Evolutionary conservation across 1,140 invertebrate genomes (phyloP).

Genomic region (Drosophila truncata): DNA sequence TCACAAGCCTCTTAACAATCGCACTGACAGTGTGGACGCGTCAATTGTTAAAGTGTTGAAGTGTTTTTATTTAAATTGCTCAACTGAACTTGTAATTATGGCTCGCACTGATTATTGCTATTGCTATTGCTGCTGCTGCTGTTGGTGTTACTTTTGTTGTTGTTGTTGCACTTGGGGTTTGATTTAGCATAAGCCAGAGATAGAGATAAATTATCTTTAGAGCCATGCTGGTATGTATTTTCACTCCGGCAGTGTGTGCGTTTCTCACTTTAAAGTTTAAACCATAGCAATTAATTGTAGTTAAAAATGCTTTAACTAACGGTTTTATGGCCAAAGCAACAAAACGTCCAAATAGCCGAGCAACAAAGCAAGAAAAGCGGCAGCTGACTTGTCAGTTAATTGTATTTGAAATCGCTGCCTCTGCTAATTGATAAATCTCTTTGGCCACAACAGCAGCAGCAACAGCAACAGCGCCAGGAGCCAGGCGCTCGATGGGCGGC

Average conservation of each 20-base stretch:
- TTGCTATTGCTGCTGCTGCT: conserved; percentile 31
- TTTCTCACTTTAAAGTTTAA: conserved; percentile 52
- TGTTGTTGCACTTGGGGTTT: conserved; percentile 7
- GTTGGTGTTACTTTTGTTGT: conserved; percentile 48
- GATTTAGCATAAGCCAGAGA: conserved; percentile 19
- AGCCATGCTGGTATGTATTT: conserved; percentile 53
- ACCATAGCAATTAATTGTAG: conserved; percentile 76
- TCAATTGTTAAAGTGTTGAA: conserved; percentile 80
- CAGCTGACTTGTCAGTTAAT: conserved; percentile 68
- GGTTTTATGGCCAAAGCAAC: conserved; percentile 67
- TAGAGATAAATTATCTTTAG: conserved; percentile 52
- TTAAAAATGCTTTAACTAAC: conserved; percentile 74
- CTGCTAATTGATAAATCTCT: conserved; percentile 76
- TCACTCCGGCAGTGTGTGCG: conserved; percentile 27
- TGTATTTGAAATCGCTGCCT: conserved; percentile 75
- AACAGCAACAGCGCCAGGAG: conserved; percentile 6
- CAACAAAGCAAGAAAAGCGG: conserved; percentile 37
- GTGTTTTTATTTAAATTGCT: conserved; percentile 82
- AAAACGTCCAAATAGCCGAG: not conserved
- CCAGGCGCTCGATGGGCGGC: conserved; percentile 36
- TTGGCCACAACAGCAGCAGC: conserved; percentile 12
- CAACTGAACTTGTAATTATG: conserved; percentile 82
- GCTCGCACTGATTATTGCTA: conserved; percentile 51
- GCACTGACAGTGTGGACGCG: conserved; percentile 51
- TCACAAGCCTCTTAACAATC: conserved; percentile 57